Evolutionary conservation across 2,113 vertebrate species (phyloP), one percentile per base, ranked within the genome.

Genomic region (Excalfactoria chinensis): DNA sequence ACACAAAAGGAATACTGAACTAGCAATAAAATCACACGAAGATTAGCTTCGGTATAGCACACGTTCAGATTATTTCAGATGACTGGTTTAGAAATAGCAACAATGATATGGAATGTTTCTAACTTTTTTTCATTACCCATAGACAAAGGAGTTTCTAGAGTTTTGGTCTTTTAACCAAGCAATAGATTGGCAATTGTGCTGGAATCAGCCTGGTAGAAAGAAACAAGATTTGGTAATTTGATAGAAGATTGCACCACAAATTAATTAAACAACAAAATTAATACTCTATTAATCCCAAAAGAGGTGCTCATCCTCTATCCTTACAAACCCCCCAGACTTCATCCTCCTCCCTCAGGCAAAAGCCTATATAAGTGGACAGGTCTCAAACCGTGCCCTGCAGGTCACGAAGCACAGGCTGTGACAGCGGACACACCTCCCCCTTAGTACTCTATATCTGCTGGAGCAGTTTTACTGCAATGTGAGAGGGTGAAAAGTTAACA

Each of bases 401-500:
- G 84, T 88, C 86, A 95, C 22, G 37, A 58, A 35, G 76, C 48
- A 60, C 9, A 22, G 63, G 30, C 43, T 73, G 76, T 73, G 72
- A 84, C 35, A 87, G 44, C 6, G 6, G 71, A 83, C 2, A 0
- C 41, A 70, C 19, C 22, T 53, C 43, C 88, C 86, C 32, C 35
- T 86, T 46, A 55, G 66, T 28, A 48, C 41, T 67, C 40, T 41
- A 1, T 56, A 83, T 86, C 53, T 6, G 6, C 44, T 34, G 73
- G 59, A 92, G 71, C 59, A 40, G 64, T 89, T 78, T 64, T 53
- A 84, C 51, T 67, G 83, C 53, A 77, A 4, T 41, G 64, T 43
- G 44, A 79, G 55, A 71, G 62, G 88, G 70, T 94, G 89, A 96
- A 95, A 83, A 63, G 84, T 89, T 75, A 55, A 96, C 79, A 56